Base-by-base conservation (phyloP, 2,888 invertebrate species). In the Eucera pruinosa region DNA sequence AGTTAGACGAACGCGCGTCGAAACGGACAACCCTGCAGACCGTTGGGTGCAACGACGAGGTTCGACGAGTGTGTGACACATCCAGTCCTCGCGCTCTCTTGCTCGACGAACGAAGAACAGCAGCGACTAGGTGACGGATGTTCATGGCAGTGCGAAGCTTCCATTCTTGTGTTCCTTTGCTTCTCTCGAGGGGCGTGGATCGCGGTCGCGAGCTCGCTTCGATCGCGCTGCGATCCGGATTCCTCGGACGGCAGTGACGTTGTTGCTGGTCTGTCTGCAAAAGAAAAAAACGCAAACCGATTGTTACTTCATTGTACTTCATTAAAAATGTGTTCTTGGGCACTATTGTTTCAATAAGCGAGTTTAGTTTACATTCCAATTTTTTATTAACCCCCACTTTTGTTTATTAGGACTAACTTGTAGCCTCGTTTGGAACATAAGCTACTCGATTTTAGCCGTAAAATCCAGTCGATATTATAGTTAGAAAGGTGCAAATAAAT, bases 191-290 rank as follows among this genome's bases (percentile, higher is more conserved):
- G 65, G 60, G 50, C 61, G 58, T 62, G 50, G 74, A 69, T 66
- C 81, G 67, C 65, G 65, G 43, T 72, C 78, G 72, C 72, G 61
- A 65, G 70, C 48, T 36, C 36, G 54, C 36, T 47, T 41, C 67
- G 65, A 58, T 78, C 80, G 65, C 78, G 66, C 61, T 62, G 78
- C 74, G 72, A 78, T 64, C 60, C 68, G 67, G 64, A 73, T 72
- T 68, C 75, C 73, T 80, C 75, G 75, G 47, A 47, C 47, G 84
- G 86, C 86, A 86, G 84, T 84, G 86, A 57, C 65, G 78, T 78
- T 64, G 81, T 83, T 74, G 86, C 81, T 86, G 78, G 81, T 84
- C 66, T 74, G 69, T 75, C 84, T 84, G 78, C 0, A 78, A 60
- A 69, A 45, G 7, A 54, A 41, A 30, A 57, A 41, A 54, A 60